phyloP scores from a whole-genome alignment of 2,888 invertebrate genomes.

The Pediacus dermestoides region DNA sequence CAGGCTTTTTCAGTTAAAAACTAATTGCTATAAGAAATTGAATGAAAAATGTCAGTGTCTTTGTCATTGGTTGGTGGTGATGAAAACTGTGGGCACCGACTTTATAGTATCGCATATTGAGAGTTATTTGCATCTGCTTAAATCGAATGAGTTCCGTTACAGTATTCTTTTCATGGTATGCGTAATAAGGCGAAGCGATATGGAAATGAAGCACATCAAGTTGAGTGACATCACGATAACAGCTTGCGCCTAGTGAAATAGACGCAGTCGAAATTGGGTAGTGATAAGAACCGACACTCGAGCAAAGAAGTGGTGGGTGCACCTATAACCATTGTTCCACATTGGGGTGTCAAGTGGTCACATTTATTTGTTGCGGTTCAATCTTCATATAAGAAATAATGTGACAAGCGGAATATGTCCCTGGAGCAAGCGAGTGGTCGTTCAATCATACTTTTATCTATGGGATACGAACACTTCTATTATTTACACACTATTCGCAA shows the following conservation, averaged over 20 bases:
- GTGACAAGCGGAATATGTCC: slow-evolving; percentile 49
- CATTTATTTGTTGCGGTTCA: slow-evolving; percentile 48
- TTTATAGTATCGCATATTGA: slow-evolving; percentile 23
- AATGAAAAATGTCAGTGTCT: no score
- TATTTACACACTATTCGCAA: slow-evolving; percentile 42
- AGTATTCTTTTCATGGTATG: slow-evolving; percentile 29
- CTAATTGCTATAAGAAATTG: no score
- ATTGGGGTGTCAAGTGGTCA: slow-evolving; percentile 46
- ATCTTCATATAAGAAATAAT: slow-evolving; percentile 45
- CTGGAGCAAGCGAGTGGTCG: slow-evolving; percentile 38
- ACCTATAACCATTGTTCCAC: slow-evolving; percentile 23
- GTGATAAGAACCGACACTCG: no score
- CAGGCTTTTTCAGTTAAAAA: no score
- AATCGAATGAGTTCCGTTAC: slow-evolving; percentile 32
- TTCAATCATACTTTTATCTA: slow-evolving; percentile 49
- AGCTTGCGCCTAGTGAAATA: slow-evolving; percentile 22
- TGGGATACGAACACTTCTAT: slow-evolving; percentile 39
- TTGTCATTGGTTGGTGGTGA: no score
- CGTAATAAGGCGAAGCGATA: not conserved
- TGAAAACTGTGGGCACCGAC: no score
- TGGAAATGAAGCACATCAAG: slow-evolving; percentile 11
- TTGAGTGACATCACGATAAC: slow-evolving; percentile 7
- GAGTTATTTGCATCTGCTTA: slow-evolving; percentile 32
- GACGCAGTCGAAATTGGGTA: slow-evolving; percentile 16
- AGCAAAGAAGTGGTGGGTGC: no score